Base-by-base conservation (phyloP, 2,797 vertebrate genomes). In the Megaceryle alcyon region DNA sequence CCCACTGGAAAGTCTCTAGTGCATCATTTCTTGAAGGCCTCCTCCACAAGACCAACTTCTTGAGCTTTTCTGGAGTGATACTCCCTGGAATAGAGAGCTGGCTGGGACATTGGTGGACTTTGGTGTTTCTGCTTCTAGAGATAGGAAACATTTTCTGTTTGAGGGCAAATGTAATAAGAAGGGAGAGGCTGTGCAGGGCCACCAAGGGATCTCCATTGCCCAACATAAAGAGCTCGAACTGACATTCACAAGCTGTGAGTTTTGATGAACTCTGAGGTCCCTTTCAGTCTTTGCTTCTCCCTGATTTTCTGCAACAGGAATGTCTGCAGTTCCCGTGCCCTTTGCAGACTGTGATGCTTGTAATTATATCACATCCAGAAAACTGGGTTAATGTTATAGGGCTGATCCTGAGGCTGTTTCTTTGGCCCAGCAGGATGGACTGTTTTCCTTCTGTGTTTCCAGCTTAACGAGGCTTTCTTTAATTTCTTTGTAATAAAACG, bases 401-500 rank as follows among this genome's bases (percentile, higher is more conserved):
- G 31, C 13, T 61, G 79, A 78, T 92, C 76, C 86, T 44, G 12
- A 68, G 51, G 78, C 31, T 53, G 75, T 80, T 87, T 17, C 92
- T 82, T 68, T 12, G 14, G 81, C 86, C 69, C 83, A 92, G 83
- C 86, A 54, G 86, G 95, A 84, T 1, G 1, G 85, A 61, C 82
- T 31, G 77, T 6, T 82, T 91, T 69, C 51, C 66, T 92, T 90
- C 66, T 5, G 2, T 59, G 18, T 71, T 80, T 82, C 70, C 10
- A 3, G 66, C 83, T 94, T 91, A 93, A 93, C 41, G 4, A 95
- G 86, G 70, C 73, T 86, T 44, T 43, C 88, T 90, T 95, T 66
- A 96, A 93, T 94, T 96, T 93, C 73, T 96, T 37, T 78, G 65
- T 82, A 82, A 92, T 96, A 92, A 96, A 96, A 96, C 78, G 1